Percentiles rank a stretch among this genome's conserved stretches.
Conservation (phyloP, 1,140 invertebrate species). For the Drosophila truncata region DNA sequence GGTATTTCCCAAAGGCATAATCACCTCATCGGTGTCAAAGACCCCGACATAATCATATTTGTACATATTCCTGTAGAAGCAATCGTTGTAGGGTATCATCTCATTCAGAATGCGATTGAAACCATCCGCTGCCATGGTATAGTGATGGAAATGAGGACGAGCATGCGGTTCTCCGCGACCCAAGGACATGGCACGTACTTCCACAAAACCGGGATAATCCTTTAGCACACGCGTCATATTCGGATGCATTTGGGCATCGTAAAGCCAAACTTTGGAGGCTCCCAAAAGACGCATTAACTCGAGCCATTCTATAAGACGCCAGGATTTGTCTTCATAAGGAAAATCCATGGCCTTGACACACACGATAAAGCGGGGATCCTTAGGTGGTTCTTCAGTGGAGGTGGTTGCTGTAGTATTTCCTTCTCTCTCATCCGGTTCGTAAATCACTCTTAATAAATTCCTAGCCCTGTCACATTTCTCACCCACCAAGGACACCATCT, state of each 20-base stretch:
- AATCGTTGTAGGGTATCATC: constrained; percentile 94
- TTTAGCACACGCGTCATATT: constrained; percentile 94
- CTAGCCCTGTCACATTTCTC: constrained; percentile 91
- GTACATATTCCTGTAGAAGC: constrained; percentile 92
- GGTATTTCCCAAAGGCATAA: constrained; percentile 87
- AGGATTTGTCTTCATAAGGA: constrained; percentile 94
- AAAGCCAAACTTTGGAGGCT: constrained; percentile 96
- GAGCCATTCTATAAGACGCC: constrained; percentile 96
- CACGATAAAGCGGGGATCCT: constrained; percentile 91
- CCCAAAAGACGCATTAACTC: constrained; percentile 94
- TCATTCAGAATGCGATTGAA: constrained; percentile 88
- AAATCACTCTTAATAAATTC: constrained; percentile 93
- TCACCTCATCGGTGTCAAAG: constrained; percentile 92
- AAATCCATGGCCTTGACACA: constrained; percentile 97
- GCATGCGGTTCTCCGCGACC: constrained; percentile 87
- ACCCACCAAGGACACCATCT: constrained; percentile 92
- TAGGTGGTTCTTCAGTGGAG: not conserved
- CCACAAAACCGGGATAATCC: constrained; percentile 85
- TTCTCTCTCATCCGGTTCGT: constrained; percentile 86
- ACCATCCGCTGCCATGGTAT: constrained; percentile 68
- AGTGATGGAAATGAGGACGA: constrained; percentile 88
- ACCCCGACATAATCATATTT: constrained; percentile 91
- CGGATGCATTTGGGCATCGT: constrained; percentile 94
- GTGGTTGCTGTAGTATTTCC: not conserved
- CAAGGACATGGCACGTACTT: constrained; percentile 89